phyloP scores from a whole-genome alignment of 2,797 vertebrate species.

The Scolopax bukidnonensis region DNA sequence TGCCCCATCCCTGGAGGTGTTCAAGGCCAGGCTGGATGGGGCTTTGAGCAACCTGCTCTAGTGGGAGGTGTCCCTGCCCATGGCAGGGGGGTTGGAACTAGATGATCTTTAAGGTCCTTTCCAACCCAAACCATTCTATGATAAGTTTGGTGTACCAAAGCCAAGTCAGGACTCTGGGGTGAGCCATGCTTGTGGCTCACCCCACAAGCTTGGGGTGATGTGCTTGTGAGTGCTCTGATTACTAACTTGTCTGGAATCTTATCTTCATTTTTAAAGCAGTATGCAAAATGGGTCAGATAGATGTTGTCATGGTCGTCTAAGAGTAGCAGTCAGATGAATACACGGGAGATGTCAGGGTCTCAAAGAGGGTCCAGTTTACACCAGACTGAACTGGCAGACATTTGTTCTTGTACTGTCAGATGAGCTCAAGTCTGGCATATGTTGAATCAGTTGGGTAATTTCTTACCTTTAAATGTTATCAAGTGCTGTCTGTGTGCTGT shows the following conservation, averaged over 20 bases:
- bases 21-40: neutral
- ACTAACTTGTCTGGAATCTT: neutral
- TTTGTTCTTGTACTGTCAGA: neutral
- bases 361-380: neutral
- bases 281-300: neutral
- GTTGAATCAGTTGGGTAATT: neutral
- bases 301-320: neutral
- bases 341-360: neutral
- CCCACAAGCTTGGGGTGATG: neutral
- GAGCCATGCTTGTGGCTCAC: neutral
- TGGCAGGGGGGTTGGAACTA: neutral
- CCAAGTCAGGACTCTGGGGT: neutral
- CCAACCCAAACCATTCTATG: neutral
- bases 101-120: neutral
- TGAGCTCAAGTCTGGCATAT: neutral
- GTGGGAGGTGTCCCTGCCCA: neutral
- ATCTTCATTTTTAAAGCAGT: neutral
- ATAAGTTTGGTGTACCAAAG: neutral
- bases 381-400: neutral
- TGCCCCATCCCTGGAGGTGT: neutral
- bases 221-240: neutral
- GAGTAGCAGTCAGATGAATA: neutral
- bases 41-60: neutral
- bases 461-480: neutral
- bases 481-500: neutral